These are phyloP conservation scores for Andrena camellia DNA, from an alignment of 2,888 invertebrate species.

Conservation along the genomic window DNA sequence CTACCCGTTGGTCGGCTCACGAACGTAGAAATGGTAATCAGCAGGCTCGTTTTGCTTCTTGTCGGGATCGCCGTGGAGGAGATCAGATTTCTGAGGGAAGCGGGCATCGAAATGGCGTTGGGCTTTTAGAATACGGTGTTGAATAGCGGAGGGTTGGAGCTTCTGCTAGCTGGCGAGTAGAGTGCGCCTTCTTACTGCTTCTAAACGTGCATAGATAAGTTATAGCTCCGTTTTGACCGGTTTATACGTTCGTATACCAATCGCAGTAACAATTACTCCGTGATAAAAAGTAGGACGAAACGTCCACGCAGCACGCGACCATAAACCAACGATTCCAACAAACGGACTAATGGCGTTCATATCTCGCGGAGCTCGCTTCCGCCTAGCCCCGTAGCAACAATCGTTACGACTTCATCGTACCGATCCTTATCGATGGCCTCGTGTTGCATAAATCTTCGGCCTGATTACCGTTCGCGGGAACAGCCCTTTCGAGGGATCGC, in stretches of 20 bases:
- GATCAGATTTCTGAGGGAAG: slow-evolving; percentile 17
- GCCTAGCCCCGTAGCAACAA: slow-evolving; percentile 51
- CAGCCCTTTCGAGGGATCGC: neutral
- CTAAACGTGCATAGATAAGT: neutral
- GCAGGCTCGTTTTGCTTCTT: slow-evolving; percentile 5
- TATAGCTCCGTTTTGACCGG: neutral
- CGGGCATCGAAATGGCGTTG: neutral
- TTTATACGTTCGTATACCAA: slow-evolving; percentile 10
- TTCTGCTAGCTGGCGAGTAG: neutral
- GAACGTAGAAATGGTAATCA: slow-evolving; percentile 27
- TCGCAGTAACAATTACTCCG: slow-evolving; percentile 25
- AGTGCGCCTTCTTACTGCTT: neutral
- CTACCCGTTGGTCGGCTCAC: slow-evolving; percentile 19
- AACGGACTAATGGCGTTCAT: slow-evolving; percentile 54
- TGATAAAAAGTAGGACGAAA: slow-evolving; percentile 34
- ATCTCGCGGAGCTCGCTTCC: slow-evolving; percentile 40
- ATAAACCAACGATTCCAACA: slow-evolving; percentile 51
- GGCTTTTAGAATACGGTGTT: neutral
- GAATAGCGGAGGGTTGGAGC: neutral
- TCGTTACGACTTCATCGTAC: slow-evolving; percentile 54
- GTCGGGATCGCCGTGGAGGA: neutral
- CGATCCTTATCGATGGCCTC: slow-evolving; percentile 39
- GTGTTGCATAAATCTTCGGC: slow-evolving; percentile 34
- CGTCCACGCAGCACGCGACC: slow-evolving; percentile 43
- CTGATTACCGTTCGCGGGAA: slow-evolving; percentile 28